Percentiles rank a stretch among this genome's conserved stretches.
Evolutionary conservation across 2,888 invertebrate species (phyloP).

Genomic region (Cancer borealis): DNA sequence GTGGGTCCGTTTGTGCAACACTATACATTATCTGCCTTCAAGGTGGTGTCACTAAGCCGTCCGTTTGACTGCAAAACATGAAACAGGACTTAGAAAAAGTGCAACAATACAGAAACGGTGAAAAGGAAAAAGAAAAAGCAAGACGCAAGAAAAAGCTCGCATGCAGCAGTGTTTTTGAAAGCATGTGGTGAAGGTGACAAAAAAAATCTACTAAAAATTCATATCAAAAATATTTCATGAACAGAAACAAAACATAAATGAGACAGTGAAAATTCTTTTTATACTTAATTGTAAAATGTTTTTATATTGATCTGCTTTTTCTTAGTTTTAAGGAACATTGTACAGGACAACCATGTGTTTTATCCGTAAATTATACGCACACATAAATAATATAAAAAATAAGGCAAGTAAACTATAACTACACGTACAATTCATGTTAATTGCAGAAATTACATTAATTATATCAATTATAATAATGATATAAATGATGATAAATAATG

Average conservation of each 20-base stretch:
- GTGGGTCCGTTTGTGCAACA: neutral
- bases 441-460: no score
- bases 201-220: neutral
- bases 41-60: constrained; percentile 23
- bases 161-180: neutral
- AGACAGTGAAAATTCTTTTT: neutral
- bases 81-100: constrained; percentile 8
- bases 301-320: no score
- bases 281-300: no score
- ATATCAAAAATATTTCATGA: neutral
- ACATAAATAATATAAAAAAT: no score
- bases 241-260: neutral
- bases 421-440: no score
- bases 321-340: no score
- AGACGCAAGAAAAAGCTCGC: neutral
- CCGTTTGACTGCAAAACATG: constrained; percentile 37
- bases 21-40: constrained; percentile 34
- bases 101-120: neutral
- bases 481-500: no score
- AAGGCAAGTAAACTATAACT: no score
- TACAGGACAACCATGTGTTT: no score
- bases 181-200: neutral
- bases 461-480: no score
- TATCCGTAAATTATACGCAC: no score
- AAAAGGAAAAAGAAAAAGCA: neutral